These are phyloP conservation scores for Acleris cristana DNA, from an alignment of 2,888 invertebrate genomes.

Conservation along the genomic window DNA sequence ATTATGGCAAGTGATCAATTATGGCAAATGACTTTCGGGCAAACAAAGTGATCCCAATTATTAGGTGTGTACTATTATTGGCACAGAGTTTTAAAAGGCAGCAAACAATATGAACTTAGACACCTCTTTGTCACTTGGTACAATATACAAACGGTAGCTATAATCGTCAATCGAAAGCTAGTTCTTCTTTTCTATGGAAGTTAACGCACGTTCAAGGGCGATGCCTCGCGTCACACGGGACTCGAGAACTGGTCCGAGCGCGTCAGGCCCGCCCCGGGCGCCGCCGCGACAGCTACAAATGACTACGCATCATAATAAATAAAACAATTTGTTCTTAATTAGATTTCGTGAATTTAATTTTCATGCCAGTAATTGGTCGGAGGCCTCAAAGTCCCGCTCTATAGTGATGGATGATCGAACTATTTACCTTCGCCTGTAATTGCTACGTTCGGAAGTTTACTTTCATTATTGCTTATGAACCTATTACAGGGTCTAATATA, in stretches of 20 bases:
- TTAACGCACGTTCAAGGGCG: not conserved
- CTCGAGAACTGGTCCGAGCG: slow-evolving; percentile 14
- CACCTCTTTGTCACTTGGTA: no score
- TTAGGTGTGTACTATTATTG: no score
- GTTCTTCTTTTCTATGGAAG: no score
- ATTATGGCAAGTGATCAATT: no score
- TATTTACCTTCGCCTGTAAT: slow-evolving; percentile 80
- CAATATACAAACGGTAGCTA: no score
- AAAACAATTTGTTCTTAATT: slow-evolving; percentile 84
- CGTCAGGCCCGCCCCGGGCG: slow-evolving; percentile 75
- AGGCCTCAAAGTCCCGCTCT: slow-evolving; percentile 79
- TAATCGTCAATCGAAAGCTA: no score
- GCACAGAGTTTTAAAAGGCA: no score
- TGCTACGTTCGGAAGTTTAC: slow-evolving; percentile 80
- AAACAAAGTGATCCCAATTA: no score
- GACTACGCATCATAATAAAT: slow-evolving; percentile 84
- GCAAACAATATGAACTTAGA: no score
- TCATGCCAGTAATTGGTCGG: slow-evolving; percentile 84
- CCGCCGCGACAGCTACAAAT: slow-evolving; percentile 81
- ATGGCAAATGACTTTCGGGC: no score
- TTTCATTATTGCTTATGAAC: slow-evolving; percentile 76
- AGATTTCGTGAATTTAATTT: slow-evolving; percentile 85
- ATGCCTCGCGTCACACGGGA: slow-evolving; percentile 17
- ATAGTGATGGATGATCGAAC: slow-evolving; percentile 82
- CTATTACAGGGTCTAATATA: slow-evolving; percentile 78